A percentile compares a stretch with the other conserved stretches of the same genome.
Evolutionary conservation across 2,888 invertebrate genomes (phyloP).

Genomic region (Apocheima hispidaria): DNA sequence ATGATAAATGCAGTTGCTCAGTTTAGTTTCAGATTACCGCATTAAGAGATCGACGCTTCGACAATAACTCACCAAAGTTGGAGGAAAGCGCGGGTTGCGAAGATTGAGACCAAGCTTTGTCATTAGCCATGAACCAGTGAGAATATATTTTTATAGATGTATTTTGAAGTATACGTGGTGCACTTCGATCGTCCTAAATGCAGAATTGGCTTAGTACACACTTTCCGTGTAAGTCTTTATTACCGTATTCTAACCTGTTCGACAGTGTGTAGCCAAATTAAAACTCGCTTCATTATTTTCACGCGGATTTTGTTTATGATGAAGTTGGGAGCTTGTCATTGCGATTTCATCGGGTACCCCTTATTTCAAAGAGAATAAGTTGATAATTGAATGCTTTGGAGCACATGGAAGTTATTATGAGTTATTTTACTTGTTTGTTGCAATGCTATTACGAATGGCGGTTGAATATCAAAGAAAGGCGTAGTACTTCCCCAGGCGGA

Average conservation of each 20-base stretch:
- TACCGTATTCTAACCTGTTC: neutral
- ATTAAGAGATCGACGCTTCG: no score
- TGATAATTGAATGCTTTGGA: slow-evolving; percentile 10
- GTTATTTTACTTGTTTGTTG: neutral
- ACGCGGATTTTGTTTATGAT: slow-evolving; percentile 32
- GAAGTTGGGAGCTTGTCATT: slow-evolving; percentile 16
- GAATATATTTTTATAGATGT: no score
- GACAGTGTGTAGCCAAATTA: slow-evolving; percentile 21
- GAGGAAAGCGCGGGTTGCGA: no score
- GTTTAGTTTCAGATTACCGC: no score
- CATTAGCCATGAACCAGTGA: no score
- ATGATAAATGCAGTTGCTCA: no score
- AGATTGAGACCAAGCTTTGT: no score
- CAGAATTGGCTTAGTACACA: no score
- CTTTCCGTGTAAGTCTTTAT: neutral
- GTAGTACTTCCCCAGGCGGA: no score
- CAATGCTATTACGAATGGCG: neutral
- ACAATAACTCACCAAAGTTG: no score
- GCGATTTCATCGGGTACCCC: neutral
- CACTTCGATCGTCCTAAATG: no score
- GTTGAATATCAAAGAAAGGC: no score
- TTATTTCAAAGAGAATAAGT: slow-evolving; percentile 1
- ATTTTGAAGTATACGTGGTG: neutral
- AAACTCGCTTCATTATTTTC: slow-evolving; percentile 30
- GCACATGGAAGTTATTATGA: slow-evolving; percentile 4